Conservation (phyloP, 2,113 vertebrate species). For the Chrysemys picta region DNA sequence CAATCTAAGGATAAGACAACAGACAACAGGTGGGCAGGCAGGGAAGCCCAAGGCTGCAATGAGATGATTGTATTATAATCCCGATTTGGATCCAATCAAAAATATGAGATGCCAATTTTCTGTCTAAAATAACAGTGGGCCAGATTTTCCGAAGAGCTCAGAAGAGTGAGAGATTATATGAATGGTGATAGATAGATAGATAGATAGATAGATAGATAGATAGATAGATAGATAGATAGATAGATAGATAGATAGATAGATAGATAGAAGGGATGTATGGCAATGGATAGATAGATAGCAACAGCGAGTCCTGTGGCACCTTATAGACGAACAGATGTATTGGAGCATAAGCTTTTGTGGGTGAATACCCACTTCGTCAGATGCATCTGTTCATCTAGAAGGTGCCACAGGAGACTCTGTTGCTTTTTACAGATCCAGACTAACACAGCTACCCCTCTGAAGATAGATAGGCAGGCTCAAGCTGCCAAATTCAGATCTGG, state of each 20-base stretch:
- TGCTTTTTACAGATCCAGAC: too few species aligned
- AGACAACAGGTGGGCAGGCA: neutral
- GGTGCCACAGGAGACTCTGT: too few species aligned
- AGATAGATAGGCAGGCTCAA: fast-evolving
- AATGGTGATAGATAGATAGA: too few species aligned
- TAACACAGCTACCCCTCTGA: too few species aligned
- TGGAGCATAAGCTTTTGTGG: too few species aligned
- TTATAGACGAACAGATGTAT: too few species aligned
- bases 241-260: too few species aligned
- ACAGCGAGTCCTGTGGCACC: too few species aligned
- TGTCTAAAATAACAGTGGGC: neutral
- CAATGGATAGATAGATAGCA: neutral
- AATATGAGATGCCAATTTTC: neutral
- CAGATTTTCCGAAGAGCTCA: slow-evolving; percentile 20
- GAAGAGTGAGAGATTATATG: neutral
- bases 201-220: neutral
- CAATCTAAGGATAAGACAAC: neutral
- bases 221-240: too few species aligned
- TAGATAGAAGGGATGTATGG: too few species aligned
- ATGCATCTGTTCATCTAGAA: too few species aligned
- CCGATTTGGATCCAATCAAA: slow-evolving; percentile 28
- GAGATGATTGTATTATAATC: neutral
- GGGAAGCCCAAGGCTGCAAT: neutral
- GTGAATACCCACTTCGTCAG: too few species aligned
- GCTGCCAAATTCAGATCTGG: neutral